Base-by-base conservation (phyloP, 2,888 invertebrate genomes). In the Oeneis ivallda region DNA sequence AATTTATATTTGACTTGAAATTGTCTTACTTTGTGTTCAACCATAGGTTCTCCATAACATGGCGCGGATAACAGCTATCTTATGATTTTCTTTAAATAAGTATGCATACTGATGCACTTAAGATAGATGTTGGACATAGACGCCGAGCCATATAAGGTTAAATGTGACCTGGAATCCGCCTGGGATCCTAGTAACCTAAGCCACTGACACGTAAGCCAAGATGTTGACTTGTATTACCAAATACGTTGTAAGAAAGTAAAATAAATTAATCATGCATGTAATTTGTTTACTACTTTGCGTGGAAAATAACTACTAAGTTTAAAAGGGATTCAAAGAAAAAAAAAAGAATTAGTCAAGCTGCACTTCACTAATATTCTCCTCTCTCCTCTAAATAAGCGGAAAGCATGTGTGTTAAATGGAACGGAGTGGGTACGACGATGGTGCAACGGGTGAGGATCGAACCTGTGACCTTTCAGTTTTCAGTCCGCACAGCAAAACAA, bases 141-240 rank as follows among this genome's bases (percentile, higher is more conserved):
- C 70, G 69, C 68, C 72, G 41, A 41, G 59, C 71, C 70, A 60
- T 70, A 52, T 58, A 66, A 62, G 68, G 68, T 50, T n/a, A 53
- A 57, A 34, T 59, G 49, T 68, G 68, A 64, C 70, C 72, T 72
- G 68, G 68, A 70, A 70, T 68, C 57, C 58, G 64, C 61, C 58
- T 58, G 47, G 34, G 68, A 67, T 66, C 71, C 71, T 64, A 63
- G 58, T 71, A 53, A 71, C 67, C 70, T 68, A 66, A 67, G 68
- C 68, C 65, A 70, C 64, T 72, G 70, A 68, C 70, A 71, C 66
- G 2, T 65, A 15, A 65, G 64, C 66, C 53, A 47, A 49, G 15
- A 49, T 57, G 59, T 50, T n/a, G 58, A 52, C 34, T 62, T 34
- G 53, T 61, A 13, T 43, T 19, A 52, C 50, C 52, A 19, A 52